Base-by-base conservation (phyloP, 2,888 invertebrate species). In the Eulithis prunata region DNA sequence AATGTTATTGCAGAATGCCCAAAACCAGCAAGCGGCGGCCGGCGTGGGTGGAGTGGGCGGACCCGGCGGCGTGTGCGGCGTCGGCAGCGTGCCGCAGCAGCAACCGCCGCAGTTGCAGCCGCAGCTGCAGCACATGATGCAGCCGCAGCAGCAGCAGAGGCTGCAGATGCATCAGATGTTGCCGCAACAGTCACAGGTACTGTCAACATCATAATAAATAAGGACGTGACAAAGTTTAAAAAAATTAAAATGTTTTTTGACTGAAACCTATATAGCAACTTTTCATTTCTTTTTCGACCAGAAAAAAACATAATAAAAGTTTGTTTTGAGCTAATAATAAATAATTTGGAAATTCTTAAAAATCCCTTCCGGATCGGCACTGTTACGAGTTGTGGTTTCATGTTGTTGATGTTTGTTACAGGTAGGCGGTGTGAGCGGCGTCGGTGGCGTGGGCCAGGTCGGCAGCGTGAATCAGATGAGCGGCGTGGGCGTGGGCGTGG, bases 101-200 rank as follows among this genome's bases (percentile, higher is more conserved):
- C 90, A 87, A 77, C 91, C 85, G 70, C 94, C 92, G 77, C 90
- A 87, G 77, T 91, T 85, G 70, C 93, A 88, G 75, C 90, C 85
- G 71, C 93, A 87, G 76, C 93, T 94, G 73, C 94, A 93, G 82
- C 93, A 94, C 78, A 95, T 94, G 87, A 94, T 94, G 87, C 94
- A 93, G 70, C 94, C 90, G 80, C 94, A 94, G 82, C 94, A 94
- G 78, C 94, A 93, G 75, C 94, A 94, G 75, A 90, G 94, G 75
- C 85, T 93, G 81, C 94, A 93, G 80, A 94, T 93, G 86, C 94
- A 94, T 74, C 94, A 93, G 75, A 94, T 94, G 83, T 87, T 94
- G 71, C 94, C 93, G 46, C 94, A 94, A 71, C 94, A 93, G 78
- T 85, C 93, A 75, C 96, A 95, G 83, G 94, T 94, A 43, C 4